Evolutionary conservation across 2,113 vertebrate species (phyloP).

Genomic region (Nicator chloris): DNA sequence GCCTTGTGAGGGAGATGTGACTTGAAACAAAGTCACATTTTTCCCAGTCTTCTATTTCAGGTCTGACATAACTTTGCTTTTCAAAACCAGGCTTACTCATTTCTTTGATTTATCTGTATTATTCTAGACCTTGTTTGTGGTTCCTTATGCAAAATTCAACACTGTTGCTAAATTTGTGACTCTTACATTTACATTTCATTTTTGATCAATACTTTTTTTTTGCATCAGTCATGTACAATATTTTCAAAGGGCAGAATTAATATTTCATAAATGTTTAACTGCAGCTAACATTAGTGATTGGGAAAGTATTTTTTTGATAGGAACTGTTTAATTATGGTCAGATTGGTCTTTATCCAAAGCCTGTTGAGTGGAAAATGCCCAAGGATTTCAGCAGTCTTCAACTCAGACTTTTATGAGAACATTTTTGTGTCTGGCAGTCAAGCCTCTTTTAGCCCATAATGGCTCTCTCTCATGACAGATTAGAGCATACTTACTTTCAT

Average conservation of each 20-base stretch:
- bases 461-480: background rate
- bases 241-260: background rate
- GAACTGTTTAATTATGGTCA: background rate
- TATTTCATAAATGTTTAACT: background rate
- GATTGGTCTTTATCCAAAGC: background rate
- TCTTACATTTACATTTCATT: background rate
- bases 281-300: background rate
- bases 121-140: background rate
- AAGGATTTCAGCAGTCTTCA: background rate
- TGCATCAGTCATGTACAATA: background rate
- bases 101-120: conserved; percentile 5
- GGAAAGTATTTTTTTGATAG: background rate
- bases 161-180: conserved; percentile 5
- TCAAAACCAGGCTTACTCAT: background rate
- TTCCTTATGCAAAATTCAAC: conserved; percentile 37
- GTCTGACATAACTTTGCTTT: background rate
- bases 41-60: background rate
- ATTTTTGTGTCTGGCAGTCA: background rate
- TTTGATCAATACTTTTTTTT: background rate
- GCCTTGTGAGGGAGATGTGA: background rate
- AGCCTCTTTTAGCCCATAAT: background rate
- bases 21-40: background rate
- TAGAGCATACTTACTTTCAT: background rate
- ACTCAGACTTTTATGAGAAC: background rate
- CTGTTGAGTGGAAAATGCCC: background rate